Base-by-base conservation (phyloP, 2,888 invertebrate species). In the Nomada lathburiana region DNA sequence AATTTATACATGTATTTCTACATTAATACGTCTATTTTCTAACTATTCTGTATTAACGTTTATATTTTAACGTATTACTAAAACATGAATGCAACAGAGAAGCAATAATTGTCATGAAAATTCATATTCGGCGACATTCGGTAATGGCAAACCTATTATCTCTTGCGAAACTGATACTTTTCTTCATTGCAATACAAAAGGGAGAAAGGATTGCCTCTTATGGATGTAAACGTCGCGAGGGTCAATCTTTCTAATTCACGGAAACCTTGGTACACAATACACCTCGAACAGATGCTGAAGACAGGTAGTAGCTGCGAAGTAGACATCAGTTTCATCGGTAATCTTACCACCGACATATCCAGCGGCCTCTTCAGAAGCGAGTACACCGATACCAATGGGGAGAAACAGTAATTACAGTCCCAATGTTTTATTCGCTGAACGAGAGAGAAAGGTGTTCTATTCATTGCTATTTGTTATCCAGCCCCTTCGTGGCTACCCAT, bases 331-430 rank as follows among this genome's bases (percentile, higher is more conserved):
- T 97, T 96, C 90, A 95, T 95, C 77, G 97, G 97, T 0, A 95
- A 94, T 73, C 94, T 97, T 86, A 96, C 95, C 80, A 95, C 95
- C 20, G 95, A 95, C 9, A 95, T 94, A 5, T 95, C 96, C 0
- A 96, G 96, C 83, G 97, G 96, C 0, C 95, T 97, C 78, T 97
- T 97, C 90, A 96, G 95, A 90, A 96, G 96, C 47, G 95, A 95
- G 59, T 97, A 97, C 89, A 86, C 94, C n/a, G 94, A 91, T 65
- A 90, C 87, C 0, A 92, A 92, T 0, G 94, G 95, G 1, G 92
- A 94, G 78, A 94, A 94, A 76, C 95, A 94, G 95, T 95, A 89
- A 92, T 73, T 68, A 70, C 18, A 10, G 62, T 67, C 29, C 36
- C 18, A 55, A 55, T 26, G 59, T 50, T 52, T 20, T 4, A 16